Conservation (phyloP, 1,140 invertebrate species). For the Panagrolaimus sp. region DNA sequence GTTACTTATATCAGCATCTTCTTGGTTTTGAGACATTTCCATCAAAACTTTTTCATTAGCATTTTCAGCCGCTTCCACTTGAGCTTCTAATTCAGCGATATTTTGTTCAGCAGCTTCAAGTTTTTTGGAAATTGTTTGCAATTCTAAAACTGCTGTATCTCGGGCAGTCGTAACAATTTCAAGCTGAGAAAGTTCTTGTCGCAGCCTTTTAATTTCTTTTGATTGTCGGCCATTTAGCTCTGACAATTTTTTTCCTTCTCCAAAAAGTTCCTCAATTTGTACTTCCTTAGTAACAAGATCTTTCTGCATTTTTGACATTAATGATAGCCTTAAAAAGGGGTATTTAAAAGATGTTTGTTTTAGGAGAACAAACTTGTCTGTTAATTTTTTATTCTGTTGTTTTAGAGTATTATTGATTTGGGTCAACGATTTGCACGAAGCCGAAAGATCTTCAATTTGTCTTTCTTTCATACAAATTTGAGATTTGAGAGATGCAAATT, state of each 20-base stretch:
- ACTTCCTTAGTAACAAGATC: constrained; percentile 21
- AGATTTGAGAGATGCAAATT: background rate
- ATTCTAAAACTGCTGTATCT: background rate
- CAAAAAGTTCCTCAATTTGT: constrained; percentile 21
- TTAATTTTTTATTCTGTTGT: constrained; percentile 16
- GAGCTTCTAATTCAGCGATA: constrained; percentile 16
- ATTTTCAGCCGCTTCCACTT: constrained; percentile 3
- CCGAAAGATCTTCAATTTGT: constrained; percentile 7
- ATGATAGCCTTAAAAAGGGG: constrained; percentile 17
- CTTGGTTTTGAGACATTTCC: constrained; percentile 12
- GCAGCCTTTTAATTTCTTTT: constrained; percentile 23
- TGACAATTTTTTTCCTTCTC: constrained; percentile 28
- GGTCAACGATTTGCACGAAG: background rate
- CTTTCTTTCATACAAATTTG: constrained; percentile 13
- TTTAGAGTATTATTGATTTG: constrained; percentile 14
- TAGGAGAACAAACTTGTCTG: background rate
- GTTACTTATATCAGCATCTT: constrained; percentile 11
- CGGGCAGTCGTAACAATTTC: constrained; percentile 1
- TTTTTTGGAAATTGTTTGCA: constrained; percentile 12
- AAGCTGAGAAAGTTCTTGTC: constrained; percentile 16
- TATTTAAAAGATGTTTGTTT: background rate
- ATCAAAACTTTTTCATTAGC: constrained; percentile 12
- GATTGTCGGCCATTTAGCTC: constrained; percentile 26
- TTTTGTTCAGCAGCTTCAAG: constrained; percentile 22
- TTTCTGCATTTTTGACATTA: constrained; percentile 18